Evolutionary conservation across 2,113 vertebrate species (phyloP), one percentile per base, ranked within the genome.

Genomic region (Elephantulus edwardii): DNA sequence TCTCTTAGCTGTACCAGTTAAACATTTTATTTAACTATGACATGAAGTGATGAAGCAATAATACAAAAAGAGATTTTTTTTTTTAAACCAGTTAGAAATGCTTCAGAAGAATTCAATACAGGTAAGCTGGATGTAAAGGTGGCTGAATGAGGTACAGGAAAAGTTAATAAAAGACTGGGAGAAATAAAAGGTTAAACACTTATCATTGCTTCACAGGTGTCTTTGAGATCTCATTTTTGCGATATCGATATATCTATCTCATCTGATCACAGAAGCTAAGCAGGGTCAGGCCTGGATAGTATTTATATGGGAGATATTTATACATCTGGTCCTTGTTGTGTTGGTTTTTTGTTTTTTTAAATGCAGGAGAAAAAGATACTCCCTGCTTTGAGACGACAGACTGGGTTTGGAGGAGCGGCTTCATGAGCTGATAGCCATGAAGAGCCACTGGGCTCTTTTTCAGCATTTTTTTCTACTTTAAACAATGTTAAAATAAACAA

Each of bases 401-500:
- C 83, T 58, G 75, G 52, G 64, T 26, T 38, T 30, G 0, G 0
- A 42, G 20, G 28, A 20, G n/a, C 66, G 42, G 28, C 35, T 80
- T 52, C 68, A 68, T 79, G 48, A 83, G 38, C 2, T 46, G 82
- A 19, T 8, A 58, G 42, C 10, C 35, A 46, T 48, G 64, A 33
- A 50, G 74, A 58, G n/a, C 13, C 76, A n/a, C 38, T 75, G 58
- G 28, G 33, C 52, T 44, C 19, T 46, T 95, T 83, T 82, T n/a
- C n/a, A n/a, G 5, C 48, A 2, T 82, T 22, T 48, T 91, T 52
- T 64, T n/a, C 8, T 87, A 58, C 42, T 13, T 83, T n/a, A 83
- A 93, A 44, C 11, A 86, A 72, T 19, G 28, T 30, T 76, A n/a
- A 20, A 78, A 78, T 85, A 91, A 88, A 90, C 85, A 93, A 83